Conservation (phyloP, 2,797 vertebrate genomes). For the Helicolenus hilgendorfi region DNA sequence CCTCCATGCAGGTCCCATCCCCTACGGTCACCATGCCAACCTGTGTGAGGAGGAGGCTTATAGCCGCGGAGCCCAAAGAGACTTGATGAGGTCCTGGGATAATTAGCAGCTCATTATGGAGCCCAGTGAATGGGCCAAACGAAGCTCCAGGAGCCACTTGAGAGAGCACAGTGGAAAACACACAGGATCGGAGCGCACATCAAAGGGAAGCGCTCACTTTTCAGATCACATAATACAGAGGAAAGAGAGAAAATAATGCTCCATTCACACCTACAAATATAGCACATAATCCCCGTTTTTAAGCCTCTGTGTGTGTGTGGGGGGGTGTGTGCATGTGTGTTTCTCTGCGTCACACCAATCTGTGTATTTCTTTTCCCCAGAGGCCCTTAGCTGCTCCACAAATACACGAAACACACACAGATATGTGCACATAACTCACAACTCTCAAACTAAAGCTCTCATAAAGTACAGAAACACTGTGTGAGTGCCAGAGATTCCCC, state of each 20-base stretch:
- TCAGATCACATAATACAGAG: conserved; percentile 58
- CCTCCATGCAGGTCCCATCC: conserved; percentile 59
- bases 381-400: conserved; percentile 62
- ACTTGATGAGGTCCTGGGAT: conserved; percentile 83
- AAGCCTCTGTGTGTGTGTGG: conserved; percentile 28
- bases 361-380: conserved; percentile 28
- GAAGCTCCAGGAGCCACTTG: conserved; percentile 60
- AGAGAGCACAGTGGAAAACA: conserved; percentile 65
- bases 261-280: conserved; percentile 78
- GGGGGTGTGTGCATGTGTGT: conserved; percentile 19
- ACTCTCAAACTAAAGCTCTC: conserved; percentile 33
- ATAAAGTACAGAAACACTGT: conserved; percentile 38
- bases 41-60: conserved; percentile 66
- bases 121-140: conserved; percentile 70
- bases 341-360: conserved; percentile 56
- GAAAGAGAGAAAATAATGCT: conserved; percentile 54
- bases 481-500: conserved; percentile 43
- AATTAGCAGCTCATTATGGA: conserved; percentile 86
- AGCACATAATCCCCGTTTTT: conserved; percentile 76
- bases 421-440: conserved; percentile 4
- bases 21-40: conserved; percentile 84
- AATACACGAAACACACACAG: conserved; percentile 49
- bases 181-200: conserved; percentile 66
- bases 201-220: conserved; percentile 70
- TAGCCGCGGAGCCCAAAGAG: conserved; percentile 60